phyloP scores from a whole-genome alignment of 2,888 invertebrate genomes.

The Himalopsyche japonica region DNA sequence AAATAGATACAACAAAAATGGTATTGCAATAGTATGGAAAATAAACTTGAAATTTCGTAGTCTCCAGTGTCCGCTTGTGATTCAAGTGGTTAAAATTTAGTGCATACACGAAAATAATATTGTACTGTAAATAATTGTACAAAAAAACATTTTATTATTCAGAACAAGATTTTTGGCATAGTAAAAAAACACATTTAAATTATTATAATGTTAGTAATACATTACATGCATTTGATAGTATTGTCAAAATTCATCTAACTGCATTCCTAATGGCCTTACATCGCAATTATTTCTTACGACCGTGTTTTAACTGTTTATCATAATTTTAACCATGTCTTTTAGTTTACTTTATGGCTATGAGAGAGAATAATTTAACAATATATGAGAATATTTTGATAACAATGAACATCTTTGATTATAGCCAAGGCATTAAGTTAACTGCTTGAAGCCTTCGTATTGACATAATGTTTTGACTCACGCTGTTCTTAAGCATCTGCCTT shows the following conservation, averaged over 20 bases:
- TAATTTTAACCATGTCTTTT: not conserved
- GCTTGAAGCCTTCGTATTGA: not conserved
- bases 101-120: too few relatives aligned
- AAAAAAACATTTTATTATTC: too few relatives aligned
- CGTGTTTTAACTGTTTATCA: not conserved
- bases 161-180: too few relatives aligned
- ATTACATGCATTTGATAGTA: not conserved
- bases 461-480: not conserved
- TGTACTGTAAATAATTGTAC: too few relatives aligned
- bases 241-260: not conserved
- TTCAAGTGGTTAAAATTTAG: too few relatives aligned
- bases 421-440: not conserved
- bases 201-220: not conserved
- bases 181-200: too few relatives aligned
- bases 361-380: not conserved
- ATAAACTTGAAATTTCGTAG: too few relatives aligned
- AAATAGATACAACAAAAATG: too few relatives aligned
- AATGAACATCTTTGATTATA: not conserved
- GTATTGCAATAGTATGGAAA: too few relatives aligned
- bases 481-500: not conserved
- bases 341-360: not conserved
- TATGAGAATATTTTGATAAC: not conserved
- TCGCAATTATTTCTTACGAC: not conserved
- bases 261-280: not conserved
- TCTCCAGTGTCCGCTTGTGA: too few relatives aligned